Evolutionary conservation across 2,797 vertebrate species (phyloP).

Genomic region (Agapornis canus): DNA sequence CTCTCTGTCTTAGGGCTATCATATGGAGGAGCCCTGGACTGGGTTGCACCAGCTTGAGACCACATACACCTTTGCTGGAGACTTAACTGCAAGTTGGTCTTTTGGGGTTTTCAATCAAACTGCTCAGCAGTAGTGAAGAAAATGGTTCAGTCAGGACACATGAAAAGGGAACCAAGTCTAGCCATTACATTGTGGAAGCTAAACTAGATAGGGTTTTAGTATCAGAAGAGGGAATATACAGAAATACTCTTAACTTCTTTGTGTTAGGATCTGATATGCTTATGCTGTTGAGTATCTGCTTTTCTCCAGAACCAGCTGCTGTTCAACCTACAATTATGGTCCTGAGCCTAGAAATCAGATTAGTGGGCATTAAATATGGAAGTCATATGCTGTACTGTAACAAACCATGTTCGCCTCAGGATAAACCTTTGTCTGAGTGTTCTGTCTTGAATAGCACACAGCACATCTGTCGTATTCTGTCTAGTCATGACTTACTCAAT

Average conservation of each 20-base stretch:
- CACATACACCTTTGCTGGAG: neutral
- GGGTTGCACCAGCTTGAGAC: fast-evolving
- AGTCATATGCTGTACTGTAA: neutral
- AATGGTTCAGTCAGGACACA: neutral
- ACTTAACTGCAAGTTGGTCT: neutral
- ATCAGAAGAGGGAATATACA: neutral
- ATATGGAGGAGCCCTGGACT: neutral
- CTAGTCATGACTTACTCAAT: neutral
- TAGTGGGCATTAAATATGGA: neutral
- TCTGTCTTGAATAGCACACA: neutral
- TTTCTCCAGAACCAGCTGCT: neutral
- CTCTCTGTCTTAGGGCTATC: neutral
- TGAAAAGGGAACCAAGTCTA: neutral
- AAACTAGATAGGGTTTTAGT: neutral
- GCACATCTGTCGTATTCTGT: neutral
- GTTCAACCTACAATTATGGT: neutral
- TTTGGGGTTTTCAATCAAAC: neutral
- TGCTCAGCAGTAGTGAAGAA: neutral
- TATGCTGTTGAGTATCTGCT: neutral
- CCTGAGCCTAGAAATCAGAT: neutral
- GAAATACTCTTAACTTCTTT: neutral
- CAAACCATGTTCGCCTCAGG: neutral
- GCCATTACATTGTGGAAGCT: neutral
- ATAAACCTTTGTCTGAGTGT: neutral
- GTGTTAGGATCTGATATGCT: neutral